Conservation (phyloP, 2,113 vertebrate species). For the Saguinus imperator region DNA sequence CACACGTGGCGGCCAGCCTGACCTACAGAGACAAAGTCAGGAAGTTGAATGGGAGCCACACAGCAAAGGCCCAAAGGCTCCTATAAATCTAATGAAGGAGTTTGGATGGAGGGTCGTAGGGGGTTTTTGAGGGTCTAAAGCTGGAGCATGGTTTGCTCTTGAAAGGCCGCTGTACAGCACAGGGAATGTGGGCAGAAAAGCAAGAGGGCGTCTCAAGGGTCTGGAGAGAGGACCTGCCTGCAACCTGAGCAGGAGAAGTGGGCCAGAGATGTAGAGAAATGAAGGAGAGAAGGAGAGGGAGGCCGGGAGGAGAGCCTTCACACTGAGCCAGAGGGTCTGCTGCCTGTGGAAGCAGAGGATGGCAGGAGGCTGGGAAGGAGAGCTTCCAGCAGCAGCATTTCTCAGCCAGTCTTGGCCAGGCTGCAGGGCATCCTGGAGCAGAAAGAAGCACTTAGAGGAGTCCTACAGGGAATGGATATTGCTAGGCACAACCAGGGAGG, state of each 20-base stretch:
- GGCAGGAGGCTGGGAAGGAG: background rate
- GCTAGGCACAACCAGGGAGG: background rate
- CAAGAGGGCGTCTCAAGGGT: too few relatives aligned
- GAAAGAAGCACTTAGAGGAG: background rate
- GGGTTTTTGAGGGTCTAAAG: too few relatives aligned
- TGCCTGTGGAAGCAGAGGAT: background rate
- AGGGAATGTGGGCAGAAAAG: accelerated
- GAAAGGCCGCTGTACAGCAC: accelerated
- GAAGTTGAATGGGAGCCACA: accelerated
- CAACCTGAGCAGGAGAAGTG: accelerated
- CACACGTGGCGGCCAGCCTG: accelerated
- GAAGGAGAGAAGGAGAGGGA: accelerated
- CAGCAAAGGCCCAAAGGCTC: background rate
- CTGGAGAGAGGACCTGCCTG: background rate
- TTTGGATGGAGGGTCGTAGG: accelerated
- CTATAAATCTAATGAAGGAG: accelerated
- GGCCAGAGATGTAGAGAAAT: accelerated
- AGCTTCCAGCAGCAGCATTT: accelerated
- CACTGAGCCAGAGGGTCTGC: accelerated
- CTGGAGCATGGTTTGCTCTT: too few relatives aligned
- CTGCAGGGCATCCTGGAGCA: too few relatives aligned
- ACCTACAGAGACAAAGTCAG: accelerated
- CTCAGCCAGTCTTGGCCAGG: background rate
- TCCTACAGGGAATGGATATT: accelerated
- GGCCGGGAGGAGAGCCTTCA: background rate